Evolutionary conservation across 2,797 vertebrate species (phyloP), one percentile per base, ranked within the genome.

Genomic region (Sebastes cheni): DNA sequence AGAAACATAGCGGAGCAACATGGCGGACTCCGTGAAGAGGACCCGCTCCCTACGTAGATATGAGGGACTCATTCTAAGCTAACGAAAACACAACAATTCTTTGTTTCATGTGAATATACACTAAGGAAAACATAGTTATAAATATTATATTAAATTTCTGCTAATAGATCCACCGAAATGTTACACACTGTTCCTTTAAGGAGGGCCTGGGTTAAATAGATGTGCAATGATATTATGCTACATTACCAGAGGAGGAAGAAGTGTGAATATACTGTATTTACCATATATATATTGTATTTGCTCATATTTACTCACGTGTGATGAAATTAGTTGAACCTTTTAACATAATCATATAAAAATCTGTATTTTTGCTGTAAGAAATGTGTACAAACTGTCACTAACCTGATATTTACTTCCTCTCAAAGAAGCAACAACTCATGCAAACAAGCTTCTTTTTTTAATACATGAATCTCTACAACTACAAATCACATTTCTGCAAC

Each of bases 401-500:
- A 71, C 20, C 52, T 75, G 16, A 67, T 25, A 46, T 66, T 67
- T 68, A 79, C 34, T 66, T 13, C 20, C 23, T 52, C 46, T 54
- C 29, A 84, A 86, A 86, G 70, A 90, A 79, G 55, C 66, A 65
- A 84, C 3, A 12, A 89, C 81, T 80, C 83, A n/a, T 84, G 78
- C 55, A 80, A 85, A 90, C 68, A 83, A 79, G 55, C 59, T 61
- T 77, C 55, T 69, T 79, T 87, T 75, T 89, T 90, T 90, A 92
- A 90, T 89, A 90, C 88, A 90, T 70, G 20, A 74, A 70, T 69
- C 42, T 90, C 64, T 81, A 82, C 81, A 90, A 79, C 71, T 79
- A 70, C 69, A 84, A 80, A 85, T 50, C 50, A 92, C 83, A 91
- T 69, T 87, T 90, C 69, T 86, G 80, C 23, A 85, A 84, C 78